phyloP scores from a whole-genome alignment of 2,888 invertebrate genomes.

The Coremacera marginata region DNA sequence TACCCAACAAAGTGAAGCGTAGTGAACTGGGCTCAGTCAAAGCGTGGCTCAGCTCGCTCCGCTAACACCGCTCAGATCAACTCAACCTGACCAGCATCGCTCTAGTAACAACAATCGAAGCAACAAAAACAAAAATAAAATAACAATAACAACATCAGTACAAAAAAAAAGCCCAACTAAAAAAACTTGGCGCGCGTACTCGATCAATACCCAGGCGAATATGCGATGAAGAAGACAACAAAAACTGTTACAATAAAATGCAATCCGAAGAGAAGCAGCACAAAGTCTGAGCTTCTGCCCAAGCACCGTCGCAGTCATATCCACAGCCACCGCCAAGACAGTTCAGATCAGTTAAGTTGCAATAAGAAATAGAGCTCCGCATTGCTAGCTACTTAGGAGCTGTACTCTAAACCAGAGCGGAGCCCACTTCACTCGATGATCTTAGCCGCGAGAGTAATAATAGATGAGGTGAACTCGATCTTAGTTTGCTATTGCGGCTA shows the following conservation, averaged over 20 bases:
- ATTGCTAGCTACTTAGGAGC: slow-evolving; percentile 10
- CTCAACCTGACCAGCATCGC: slow-evolving; percentile 27
- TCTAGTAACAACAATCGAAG: slow-evolving; percentile 37
- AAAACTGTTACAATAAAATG: slow-evolving; percentile 47
- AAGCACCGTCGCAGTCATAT: slow-evolving; percentile 30
- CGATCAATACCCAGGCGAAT: slow-evolving; percentile 44
- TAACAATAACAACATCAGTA: slow-evolving; percentile 39
- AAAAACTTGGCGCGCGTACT: slow-evolving; percentile 44
- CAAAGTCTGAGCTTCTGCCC: slow-evolving; percentile 16
- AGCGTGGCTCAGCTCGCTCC: neutral
- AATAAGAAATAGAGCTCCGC: slow-evolving; percentile 22
- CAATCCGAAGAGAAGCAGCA: slow-evolving; percentile 31
- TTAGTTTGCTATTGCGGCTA: slow-evolving; percentile 36
- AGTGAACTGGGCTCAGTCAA: slow-evolving; percentile 24
- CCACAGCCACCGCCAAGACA: slow-evolving; percentile 48
- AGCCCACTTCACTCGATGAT: neutral
- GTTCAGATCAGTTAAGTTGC: slow-evolving; percentile 34
- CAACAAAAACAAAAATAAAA: slow-evolving; percentile 45
- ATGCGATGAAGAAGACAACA: slow-evolving; percentile 41
- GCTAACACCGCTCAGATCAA: neutral
- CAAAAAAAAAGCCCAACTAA: slow-evolving; percentile 31
- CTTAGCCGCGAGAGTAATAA: slow-evolving; percentile 25
- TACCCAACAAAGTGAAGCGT: slow-evolving; percentile 32
- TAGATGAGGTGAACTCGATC: slow-evolving; percentile 41
- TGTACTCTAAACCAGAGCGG: slow-evolving; percentile 32